Conservation (phyloP, 2,888 invertebrate species). For the Tetragonisca angustula region DNA sequence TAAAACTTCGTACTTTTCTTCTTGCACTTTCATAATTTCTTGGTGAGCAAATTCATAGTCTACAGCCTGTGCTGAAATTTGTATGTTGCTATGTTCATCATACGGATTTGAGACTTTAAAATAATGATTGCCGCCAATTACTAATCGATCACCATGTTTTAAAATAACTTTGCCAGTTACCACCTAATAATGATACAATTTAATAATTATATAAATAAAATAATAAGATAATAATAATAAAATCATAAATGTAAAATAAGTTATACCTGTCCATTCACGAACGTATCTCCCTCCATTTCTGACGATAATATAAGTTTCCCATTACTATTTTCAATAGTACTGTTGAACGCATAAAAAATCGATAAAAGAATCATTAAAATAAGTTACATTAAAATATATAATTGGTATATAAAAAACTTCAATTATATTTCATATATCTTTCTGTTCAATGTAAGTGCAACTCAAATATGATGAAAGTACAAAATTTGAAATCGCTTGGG, state of each 20-base stretch:
- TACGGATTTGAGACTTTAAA: slow-evolving; percentile 86
- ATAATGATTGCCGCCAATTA: slow-evolving; percentile 86
- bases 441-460: background rate
- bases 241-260: background rate
- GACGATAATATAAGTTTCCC: slow-evolving; percentile 84
- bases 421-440: background rate
- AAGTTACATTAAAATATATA: background rate
- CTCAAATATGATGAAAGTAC: background rate
- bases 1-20: slow-evolving; percentile 83
- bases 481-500: background rate
- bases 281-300: slow-evolving; percentile 85
- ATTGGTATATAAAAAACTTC: background rate
- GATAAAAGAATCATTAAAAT: background rate
- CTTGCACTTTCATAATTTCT: slow-evolving; percentile 85
- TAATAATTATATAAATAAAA: slow-evolving; percentile 6
- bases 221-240: background rate
- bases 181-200: slow-evolving; percentile 73
- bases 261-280: slow-evolving; percentile 85
- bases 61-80: slow-evolving; percentile 78
- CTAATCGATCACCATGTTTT: slow-evolving; percentile 86
- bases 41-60: slow-evolving; percentile 86
- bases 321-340: slow-evolving; percentile 85
- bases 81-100: slow-evolving; percentile 74
- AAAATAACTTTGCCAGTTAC: slow-evolving; percentile 82
- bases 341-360: slow-evolving; percentile 69